These are phyloP conservation scores for Bolinopsis microptera DNA, from an alignment of 37 sponge, comb jelly and placozoan genomes.

Conservation along the genomic window DNA sequence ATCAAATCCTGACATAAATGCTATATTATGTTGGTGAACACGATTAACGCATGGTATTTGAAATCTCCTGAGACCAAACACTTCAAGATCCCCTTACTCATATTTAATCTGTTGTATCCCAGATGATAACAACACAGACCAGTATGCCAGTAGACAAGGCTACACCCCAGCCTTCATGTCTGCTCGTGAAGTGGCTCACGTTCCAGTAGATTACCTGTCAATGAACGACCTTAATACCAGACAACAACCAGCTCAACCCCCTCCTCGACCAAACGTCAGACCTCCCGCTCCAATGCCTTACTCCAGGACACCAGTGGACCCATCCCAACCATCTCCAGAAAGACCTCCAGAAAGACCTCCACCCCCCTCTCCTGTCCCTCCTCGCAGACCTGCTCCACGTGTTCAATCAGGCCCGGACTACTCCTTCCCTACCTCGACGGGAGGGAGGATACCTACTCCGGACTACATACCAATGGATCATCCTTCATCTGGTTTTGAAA, in stretches of 20 bases:
- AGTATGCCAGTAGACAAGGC: constrained; percentile 6
- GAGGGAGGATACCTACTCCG: not conserved
- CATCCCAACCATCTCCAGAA: not conserved
- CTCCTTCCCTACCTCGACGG: not conserved
- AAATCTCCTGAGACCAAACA: too few relatives aligned
- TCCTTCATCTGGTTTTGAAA: not conserved
- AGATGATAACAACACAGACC: not conserved
- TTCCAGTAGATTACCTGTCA: not conserved
- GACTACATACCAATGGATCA: not conserved
- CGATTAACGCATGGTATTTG: too few relatives aligned
- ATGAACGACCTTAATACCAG: not conserved
- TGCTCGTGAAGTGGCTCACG: not conserved
- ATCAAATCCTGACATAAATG: too few relatives aligned
- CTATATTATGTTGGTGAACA: too few relatives aligned
- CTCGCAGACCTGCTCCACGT: not conserved
- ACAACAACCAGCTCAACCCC: not conserved
- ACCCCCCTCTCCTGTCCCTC: not conserved
- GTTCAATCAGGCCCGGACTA: not conserved
- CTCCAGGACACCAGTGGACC: not conserved
- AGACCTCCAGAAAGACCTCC: not conserved
- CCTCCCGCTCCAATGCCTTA: not conserved
- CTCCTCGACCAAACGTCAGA: too few relatives aligned
- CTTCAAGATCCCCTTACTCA: too few relatives aligned
- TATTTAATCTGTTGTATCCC: too few relatives aligned
- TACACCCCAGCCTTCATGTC: not conserved